A percentile compares a stretch with the other conserved stretches of the same genome.
These are phyloP conservation scores for Rhipidura dahli DNA, from an alignment of 2,113 vertebrate genomes.

Conservation along the genomic window DNA sequence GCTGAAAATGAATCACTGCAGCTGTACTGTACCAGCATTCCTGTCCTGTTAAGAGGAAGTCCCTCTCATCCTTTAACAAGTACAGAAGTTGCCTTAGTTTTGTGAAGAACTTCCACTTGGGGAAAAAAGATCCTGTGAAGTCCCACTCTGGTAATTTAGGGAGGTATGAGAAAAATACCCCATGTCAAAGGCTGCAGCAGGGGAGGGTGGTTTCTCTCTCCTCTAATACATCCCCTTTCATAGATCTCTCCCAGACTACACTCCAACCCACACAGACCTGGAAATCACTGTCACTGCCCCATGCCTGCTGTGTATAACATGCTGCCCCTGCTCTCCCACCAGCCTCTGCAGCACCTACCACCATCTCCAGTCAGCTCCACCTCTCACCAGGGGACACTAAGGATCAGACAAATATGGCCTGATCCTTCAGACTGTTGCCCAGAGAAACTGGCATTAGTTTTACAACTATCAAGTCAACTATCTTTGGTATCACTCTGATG, in stretches of 20 bases:
- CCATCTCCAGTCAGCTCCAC: not conserved
- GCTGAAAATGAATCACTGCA: not conserved
- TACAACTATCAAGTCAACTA: not conserved
- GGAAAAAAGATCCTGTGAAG: not conserved
- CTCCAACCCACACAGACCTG: not conserved
- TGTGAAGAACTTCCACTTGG: not conserved
- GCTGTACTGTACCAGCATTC: fast-evolving
- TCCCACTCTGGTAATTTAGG: not conserved
- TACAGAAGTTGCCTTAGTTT: not conserved
- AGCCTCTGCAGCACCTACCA: not conserved
- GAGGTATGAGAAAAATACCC: not conserved
- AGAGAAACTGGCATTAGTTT: not conserved
- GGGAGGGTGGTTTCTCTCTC: not conserved
- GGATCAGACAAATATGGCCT: not conserved
- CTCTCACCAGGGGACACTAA: not conserved
- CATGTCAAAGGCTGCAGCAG: not conserved
- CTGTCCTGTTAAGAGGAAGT: not conserved
- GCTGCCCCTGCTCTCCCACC: fast-evolving
- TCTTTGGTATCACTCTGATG: not conserved
- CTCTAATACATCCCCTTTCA: not conserved
- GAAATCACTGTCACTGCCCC: not conserved
- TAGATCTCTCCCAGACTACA: fast-evolving
- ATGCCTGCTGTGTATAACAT: not conserved
- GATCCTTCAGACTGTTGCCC: not conserved
- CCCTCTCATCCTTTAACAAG: not conserved